Percentiles rank a stretch among this genome's conserved stretches.
These are phyloP conservation scores for Phortica magna DNA, from an alignment of 2,888 invertebrate genomes.

Conservation along the genomic window DNA sequence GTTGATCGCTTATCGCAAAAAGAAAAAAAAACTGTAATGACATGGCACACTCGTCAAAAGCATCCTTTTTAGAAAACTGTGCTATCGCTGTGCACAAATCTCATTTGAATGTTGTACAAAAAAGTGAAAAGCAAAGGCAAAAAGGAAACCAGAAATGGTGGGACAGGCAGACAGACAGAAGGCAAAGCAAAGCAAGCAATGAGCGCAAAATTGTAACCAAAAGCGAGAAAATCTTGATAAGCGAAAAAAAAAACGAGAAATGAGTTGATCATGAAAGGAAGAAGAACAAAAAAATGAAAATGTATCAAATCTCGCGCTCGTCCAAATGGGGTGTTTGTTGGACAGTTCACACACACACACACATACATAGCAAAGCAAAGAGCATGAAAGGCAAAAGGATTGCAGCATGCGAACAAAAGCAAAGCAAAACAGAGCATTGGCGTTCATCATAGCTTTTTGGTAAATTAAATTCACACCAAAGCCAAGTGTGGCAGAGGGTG, in stretches of 20 bases:
- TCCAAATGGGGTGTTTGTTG: background rate
- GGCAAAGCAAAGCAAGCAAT: background rate
- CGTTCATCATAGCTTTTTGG: slow-evolving; percentile 55
- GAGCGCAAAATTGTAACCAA: slow-evolving; percentile 53
- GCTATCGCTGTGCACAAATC: slow-evolving; percentile 39
- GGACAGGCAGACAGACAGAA: background rate
- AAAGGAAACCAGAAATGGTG: background rate
- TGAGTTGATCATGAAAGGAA: slow-evolving; percentile 12
- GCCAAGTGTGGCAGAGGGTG: slow-evolving; percentile 39
- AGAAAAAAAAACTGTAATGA: background rate
- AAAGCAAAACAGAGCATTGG: slow-evolving; percentile 2
- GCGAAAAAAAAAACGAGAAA: slow-evolving; percentile 17
- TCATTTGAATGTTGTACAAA: slow-evolving; percentile 47
- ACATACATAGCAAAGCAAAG: background rate
- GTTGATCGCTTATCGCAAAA: slow-evolving; percentile 28
- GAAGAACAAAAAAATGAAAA: slow-evolving; percentile 41
- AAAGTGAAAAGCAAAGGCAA: slow-evolving; percentile 27
- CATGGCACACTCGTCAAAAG: slow-evolving; percentile 18
- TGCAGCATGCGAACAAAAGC: slow-evolving; percentile 35
- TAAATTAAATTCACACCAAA: slow-evolving; percentile 70
- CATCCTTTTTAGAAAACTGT: slow-evolving; percentile 29
- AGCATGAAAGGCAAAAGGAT: slow-evolving; percentile 51
- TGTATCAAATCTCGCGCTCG: slow-evolving; percentile 46
- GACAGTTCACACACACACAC: background rate
- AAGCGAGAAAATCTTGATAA: slow-evolving; percentile 71